Conservation (phyloP, 2,113 vertebrate genomes). For the Psittacula cyanocephala region DNA sequence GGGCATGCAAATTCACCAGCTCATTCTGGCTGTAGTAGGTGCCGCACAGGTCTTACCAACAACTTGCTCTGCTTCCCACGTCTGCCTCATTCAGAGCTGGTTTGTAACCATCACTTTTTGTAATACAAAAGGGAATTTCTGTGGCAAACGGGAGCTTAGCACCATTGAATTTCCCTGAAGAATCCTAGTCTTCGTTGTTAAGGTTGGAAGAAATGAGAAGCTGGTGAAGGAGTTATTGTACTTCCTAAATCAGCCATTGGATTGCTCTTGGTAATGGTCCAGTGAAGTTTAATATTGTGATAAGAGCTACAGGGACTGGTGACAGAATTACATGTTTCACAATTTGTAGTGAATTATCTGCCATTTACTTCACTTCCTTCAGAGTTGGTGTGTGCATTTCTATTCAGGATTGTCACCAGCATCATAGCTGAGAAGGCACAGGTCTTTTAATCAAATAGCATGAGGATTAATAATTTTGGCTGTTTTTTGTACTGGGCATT, state of each 20-base stretch:
- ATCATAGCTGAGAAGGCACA: neutral
- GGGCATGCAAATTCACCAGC: accelerated
- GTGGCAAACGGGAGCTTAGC: neutral
- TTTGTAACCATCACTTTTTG: neutral
- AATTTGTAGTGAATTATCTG: neutral
- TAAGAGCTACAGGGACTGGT: neutral
- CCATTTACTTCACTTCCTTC: neutral
- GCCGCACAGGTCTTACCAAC: accelerated
- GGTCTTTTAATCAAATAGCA: neutral
- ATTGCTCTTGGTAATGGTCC: neutral
- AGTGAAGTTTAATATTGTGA: conserved; percentile 7
- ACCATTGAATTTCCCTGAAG: neutral
- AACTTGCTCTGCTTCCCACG: neutral
- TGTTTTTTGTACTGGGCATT: neutral
- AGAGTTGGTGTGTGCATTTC: neutral
- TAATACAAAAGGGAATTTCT: neutral
- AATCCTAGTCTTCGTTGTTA: neutral
- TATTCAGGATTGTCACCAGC: neutral
- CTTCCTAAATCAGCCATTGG: conserved; percentile 1
- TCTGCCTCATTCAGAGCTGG: accelerated
- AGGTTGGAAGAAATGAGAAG: neutral
- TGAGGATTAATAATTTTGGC: neutral
- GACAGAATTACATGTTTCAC: neutral
- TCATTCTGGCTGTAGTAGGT: neutral
- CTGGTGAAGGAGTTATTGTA: accelerated